Evolutionary conservation across 2,888 invertebrate genomes (phyloP).

Genomic region (Lasioglossum zephyrum): DNA sequence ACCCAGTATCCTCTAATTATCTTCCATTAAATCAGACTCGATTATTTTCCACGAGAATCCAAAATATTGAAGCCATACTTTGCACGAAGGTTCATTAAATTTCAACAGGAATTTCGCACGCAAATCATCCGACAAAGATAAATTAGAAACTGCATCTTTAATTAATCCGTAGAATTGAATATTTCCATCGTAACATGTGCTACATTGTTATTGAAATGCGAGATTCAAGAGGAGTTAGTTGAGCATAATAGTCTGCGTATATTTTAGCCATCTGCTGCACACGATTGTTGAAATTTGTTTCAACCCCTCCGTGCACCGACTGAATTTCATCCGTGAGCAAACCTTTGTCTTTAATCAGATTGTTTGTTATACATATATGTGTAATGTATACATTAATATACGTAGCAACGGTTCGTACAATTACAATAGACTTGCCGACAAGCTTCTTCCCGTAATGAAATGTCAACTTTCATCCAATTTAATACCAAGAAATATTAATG

Average conservation of each 20-base stretch:
- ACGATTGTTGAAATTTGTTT: slow-evolving; percentile 1
- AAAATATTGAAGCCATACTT: no score
- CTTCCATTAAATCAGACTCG: not conserved
- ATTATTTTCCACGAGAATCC: not conserved
- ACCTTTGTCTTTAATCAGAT: slow-evolving; percentile 3
- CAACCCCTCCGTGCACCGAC: not conserved
- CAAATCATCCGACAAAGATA: not conserved
- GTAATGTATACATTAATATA: not conserved
- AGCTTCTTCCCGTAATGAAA: slow-evolving; percentile 1
- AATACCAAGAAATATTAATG: slow-evolving; percentile 4
- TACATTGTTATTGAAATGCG: not conserved
- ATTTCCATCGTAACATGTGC: not conserved
- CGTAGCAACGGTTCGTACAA: not conserved
- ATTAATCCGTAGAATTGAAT: not conserved
- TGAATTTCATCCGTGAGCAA: not conserved
- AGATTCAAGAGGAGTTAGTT: not conserved
- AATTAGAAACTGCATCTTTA: not conserved
- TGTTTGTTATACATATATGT: not conserved
- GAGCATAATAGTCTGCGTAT: not conserved
- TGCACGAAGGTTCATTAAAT: not conserved
- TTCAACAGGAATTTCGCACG: not conserved
- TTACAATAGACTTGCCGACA: not conserved
- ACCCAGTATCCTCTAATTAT: not conserved
- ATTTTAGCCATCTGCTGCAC: not conserved
- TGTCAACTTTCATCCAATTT: slow-evolving; percentile 5